Base-by-base conservation (phyloP, 2,888 invertebrate genomes). In the Allolobophora icterica region DNA sequence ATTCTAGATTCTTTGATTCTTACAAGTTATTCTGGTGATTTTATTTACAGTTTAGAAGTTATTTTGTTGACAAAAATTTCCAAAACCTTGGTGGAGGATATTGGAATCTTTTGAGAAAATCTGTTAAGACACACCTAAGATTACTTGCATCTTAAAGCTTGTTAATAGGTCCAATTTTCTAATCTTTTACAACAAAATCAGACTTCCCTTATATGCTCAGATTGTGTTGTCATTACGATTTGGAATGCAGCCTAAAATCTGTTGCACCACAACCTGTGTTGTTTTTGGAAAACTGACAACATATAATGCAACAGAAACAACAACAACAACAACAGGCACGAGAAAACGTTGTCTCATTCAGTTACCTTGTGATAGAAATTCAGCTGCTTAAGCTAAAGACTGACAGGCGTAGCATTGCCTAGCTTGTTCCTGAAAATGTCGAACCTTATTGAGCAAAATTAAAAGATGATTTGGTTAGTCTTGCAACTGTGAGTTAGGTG, bases 351-450 rank as follows among this genome's bases (percentile, higher is more conserved):
- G 4, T 71, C 71, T n/a, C 71, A 30, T n/a, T n/a, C n/a, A 5
- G 71, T 71, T 87, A 87, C 34, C 34, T 87, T 34, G 35, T 24
- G n/a, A 38, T 6, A 87, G 0, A 35, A 38, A 38, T 87, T 19
- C 6, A 19, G 35, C 38, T 21, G 87, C 38, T 35, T 87, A 35
- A 87, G 87, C 87, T 87, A 87, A 8, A 87, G 35, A 87, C 87
- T 87, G 87, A 87, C 87, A 24, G 35, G 87, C 8, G 87, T 24
- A 87, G 38, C 87, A 4, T 6, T 35, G 87, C 87, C 38, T 87
- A 87, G 21, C 21, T 35, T 87, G 87, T 87, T 87, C 87, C 87
- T 87, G 35, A 87, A 87, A 87, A 87, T 11, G 87, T 87, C 87
- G 38, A 87, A 87, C 87, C 87, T 87, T 87, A 24, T 19, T 35